These are phyloP conservation scores for Sorex maritimensis DNA, from an alignment of 2,797 vertebrate species.

Conservation along the genomic window DNA sequence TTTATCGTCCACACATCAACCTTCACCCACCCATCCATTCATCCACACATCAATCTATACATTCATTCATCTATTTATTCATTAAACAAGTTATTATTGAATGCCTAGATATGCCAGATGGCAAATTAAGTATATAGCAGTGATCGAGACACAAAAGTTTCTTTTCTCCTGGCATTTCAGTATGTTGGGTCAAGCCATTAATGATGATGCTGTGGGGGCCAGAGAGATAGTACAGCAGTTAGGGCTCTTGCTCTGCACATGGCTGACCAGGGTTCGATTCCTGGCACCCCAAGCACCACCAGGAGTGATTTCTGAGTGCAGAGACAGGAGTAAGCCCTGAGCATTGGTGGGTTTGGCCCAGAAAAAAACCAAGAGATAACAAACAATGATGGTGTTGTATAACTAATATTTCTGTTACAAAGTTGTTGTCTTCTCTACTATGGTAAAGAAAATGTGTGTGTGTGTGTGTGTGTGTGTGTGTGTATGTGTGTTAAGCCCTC, in stretches of 20 bases:
- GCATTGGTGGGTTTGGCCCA: too few species aligned
- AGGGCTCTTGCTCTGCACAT: too few species aligned
- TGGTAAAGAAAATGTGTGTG: not conserved
- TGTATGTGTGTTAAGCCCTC: too few species aligned
- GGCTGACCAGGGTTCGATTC: too few species aligned
- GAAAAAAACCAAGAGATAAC: too few species aligned
- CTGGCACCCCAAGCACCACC: too few species aligned
- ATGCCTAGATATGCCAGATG: not conserved
- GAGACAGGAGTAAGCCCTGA: too few species aligned
- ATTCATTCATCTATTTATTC: not conserved
- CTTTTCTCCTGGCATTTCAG: not conserved
- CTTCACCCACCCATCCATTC: not conserved
- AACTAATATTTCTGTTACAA: not conserved
- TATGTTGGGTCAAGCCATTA: not conserved
- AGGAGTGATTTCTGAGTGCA: too few species aligned
- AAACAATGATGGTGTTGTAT: not conserved
- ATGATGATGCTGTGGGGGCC: not conserved
- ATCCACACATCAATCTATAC: too few species aligned
- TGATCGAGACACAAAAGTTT: not conserved
- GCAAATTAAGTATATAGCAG: not conserved
- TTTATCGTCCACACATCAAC: not conserved
- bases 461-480: too few species aligned
- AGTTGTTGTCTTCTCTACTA: not conserved
- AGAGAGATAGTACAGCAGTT: too few species aligned
- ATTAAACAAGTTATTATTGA: constrained; percentile 28